phyloP scores from a whole-genome alignment of 2,888 invertebrate genomes.

The Oegoconia quadripuncta region DNA sequence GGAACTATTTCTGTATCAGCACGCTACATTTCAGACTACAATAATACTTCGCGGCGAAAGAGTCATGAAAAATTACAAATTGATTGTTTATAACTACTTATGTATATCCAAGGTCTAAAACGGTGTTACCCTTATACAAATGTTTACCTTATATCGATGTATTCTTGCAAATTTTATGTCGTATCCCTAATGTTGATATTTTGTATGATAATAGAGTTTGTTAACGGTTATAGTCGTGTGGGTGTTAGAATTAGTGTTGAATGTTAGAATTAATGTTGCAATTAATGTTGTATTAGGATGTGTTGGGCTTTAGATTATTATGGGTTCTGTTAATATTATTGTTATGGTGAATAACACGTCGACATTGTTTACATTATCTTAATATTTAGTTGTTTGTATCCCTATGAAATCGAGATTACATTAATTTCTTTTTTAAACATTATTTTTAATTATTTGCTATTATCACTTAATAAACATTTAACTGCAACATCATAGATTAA shows the following conservation, averaged over 20 bases:
- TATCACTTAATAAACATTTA: too few relatives aligned
- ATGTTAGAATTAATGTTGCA: conserved; percentile 24
- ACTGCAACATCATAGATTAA: too few relatives aligned
- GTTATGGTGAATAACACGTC: neutral
- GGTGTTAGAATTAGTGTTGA: conserved; percentile 44
- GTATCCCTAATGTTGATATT: conserved; percentile 53
- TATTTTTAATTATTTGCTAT: too few relatives aligned
- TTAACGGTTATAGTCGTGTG: conserved; percentile 50
- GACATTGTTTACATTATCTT: conserved; percentile 9
- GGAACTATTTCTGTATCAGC: too few relatives aligned
- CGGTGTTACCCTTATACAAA: conserved; percentile 20
- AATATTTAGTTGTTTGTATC: too few relatives aligned
- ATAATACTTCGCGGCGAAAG: too few relatives aligned
- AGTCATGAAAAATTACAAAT: too few relatives aligned
- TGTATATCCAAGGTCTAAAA: neutral
- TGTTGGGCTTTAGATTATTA: conserved; percentile 35
- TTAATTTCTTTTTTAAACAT: too few relatives aligned
- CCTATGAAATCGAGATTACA: too few relatives aligned
- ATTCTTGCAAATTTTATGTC: conserved; percentile 46
- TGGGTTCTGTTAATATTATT: conserved; percentile 10
- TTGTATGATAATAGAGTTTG: conserved; percentile 55
- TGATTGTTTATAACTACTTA: conserved; percentile 15
- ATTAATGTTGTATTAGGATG: conserved; percentile 26
- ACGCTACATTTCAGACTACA: too few relatives aligned
- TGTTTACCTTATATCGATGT: conserved; percentile 62